A percentile compares a stretch with the other conserved stretches of the same genome.
Evolutionary conservation across 2,797 vertebrate genomes (phyloP).

Genomic region (Austrolebias charrua): DNA sequence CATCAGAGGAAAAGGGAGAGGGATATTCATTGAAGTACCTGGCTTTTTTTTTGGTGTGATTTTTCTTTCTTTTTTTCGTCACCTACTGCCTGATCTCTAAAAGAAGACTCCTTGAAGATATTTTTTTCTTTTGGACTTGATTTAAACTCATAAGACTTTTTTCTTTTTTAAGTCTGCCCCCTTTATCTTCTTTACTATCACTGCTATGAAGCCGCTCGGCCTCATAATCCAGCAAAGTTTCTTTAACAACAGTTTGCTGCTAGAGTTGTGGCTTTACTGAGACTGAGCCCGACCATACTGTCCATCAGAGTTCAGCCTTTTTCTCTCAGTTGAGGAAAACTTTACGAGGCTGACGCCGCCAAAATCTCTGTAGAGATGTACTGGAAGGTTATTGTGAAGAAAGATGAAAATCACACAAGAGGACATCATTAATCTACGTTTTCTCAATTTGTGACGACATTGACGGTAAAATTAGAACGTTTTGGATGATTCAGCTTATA

Average conservation of each 20-base stretch:
- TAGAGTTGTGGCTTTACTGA: constrained; percentile 46
- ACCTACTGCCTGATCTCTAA: constrained; percentile 26
- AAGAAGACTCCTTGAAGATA: constrained; percentile 37
- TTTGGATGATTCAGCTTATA: constrained; percentile 55
- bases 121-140: constrained; percentile 47
- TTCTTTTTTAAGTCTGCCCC: constrained; percentile 47
- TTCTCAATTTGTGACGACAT: constrained; percentile 15
- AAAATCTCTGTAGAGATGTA: constrained; percentile 25
- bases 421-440: constrained; percentile 10
- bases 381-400: constrained; percentile 26
- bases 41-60: constrained; percentile 23
- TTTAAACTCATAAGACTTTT: constrained; percentile 52
- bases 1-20: constrained; percentile 31
- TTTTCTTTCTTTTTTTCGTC: constrained; percentile 17
- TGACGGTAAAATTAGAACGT: constrained; percentile 39
- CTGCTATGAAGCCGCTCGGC: constrained; percentile 35
- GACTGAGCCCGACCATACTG: constrained; percentile 24
- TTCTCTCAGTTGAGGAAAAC: constrained; percentile 39
- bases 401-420: constrained; percentile 27
- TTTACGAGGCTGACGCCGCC: constrained; percentile 34
- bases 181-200: constrained; percentile 57
- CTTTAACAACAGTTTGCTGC: constrained; percentile 49
- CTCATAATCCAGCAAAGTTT: constrained; percentile 52
- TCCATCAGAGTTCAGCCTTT: constrained; percentile 38
- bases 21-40: constrained; percentile 43